Conservation (phyloP, 2,113 vertebrate genomes). For the Trachemys scripta region DNA sequence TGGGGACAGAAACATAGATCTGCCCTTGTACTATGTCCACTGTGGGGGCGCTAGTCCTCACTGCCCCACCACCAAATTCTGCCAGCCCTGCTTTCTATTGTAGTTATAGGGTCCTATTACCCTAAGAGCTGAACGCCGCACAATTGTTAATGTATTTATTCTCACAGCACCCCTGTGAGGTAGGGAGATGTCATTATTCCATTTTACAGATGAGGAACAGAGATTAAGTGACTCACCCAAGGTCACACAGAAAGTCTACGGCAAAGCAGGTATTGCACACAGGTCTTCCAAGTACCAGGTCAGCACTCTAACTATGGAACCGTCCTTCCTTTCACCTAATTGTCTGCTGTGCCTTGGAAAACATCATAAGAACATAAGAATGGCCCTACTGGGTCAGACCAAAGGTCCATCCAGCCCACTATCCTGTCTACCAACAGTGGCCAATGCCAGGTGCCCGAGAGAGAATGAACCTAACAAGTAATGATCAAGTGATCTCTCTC, state of each 20-base stretch:
- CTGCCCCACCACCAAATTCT: too few species aligned
- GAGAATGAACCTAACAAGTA: too few species aligned
- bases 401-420: too few species aligned
- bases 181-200: background rate
- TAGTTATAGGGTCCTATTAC: background rate
- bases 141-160: background rate
- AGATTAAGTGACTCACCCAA: background rate
- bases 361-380: background rate
- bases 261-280: constrained; percentile 8
- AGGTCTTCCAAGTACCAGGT: background rate
- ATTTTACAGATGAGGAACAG: background rate
- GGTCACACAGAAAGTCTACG: background rate
- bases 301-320: background rate
- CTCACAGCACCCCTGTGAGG: background rate
- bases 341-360: background rate
- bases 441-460: too few species aligned
- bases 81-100: too few species aligned
- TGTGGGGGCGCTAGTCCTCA: too few species aligned
- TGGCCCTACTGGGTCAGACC: too few species aligned
- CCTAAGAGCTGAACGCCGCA: background rate
- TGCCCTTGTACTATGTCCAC: too few species aligned
- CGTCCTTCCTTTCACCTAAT: background rate
- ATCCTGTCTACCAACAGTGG: too few species aligned
- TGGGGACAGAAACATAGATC: too few species aligned
- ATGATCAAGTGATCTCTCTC: too few species aligned